Conservation (phyloP, 1,140 invertebrate genomes). For the Venustaconcha ellipsiformis region DNA sequence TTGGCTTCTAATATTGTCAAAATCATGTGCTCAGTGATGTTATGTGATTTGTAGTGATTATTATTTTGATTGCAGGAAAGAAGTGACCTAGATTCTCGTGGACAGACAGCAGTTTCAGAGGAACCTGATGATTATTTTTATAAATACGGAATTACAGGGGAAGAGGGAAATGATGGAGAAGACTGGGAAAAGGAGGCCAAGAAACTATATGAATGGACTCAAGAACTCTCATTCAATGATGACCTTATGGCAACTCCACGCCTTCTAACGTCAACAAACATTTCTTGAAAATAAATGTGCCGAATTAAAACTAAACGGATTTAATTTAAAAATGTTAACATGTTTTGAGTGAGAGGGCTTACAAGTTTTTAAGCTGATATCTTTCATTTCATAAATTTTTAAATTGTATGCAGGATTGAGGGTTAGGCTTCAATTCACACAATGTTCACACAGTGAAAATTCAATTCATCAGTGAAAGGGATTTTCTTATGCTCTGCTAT, state of each 20-base stretch:
- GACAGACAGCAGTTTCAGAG: conserved; percentile 30
- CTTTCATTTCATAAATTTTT: no score
- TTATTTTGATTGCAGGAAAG: conserved; percentile 1
- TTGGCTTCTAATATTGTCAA: neutral
- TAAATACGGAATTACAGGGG: conserved; percentile 33
- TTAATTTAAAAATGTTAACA: no score
- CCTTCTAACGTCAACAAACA: conserved; percentile 30
- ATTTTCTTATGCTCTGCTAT: no score
- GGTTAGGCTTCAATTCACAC: no score
- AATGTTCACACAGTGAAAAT: no score
- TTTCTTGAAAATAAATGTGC: conserved; percentile 9
- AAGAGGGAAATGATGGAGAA: conserved; percentile 46
- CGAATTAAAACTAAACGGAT: no score
- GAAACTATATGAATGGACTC: conserved; percentile 67
- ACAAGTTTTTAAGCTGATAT: no score
- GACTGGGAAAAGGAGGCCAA: conserved; percentile 63
- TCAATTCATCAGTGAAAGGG: no score
- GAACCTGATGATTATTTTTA: conserved; percentile 36
- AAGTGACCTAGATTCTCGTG: conserved; percentile 17
- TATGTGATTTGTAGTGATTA: neutral
- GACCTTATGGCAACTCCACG: conserved; percentile 56
- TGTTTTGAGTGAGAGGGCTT: no score
- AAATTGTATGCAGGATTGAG: no score
- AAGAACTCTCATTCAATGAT: conserved; percentile 62
- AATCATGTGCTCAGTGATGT: neutral